Base-by-base conservation (phyloP, 2,797 vertebrate genomes). In the Bradypodion ventrale region DNA sequence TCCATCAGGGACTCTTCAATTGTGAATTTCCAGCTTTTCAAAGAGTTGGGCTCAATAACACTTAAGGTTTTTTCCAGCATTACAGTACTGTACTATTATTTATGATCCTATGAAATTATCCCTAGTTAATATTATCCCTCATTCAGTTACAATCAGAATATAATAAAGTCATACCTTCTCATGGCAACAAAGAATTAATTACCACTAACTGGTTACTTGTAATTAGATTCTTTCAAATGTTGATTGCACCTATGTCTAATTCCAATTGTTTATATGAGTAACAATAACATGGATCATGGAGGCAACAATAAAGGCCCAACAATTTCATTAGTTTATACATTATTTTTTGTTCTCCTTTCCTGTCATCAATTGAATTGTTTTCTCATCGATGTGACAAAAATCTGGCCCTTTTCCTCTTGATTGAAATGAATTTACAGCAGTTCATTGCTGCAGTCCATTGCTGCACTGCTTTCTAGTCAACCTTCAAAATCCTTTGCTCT, bases 361-460 rank as follows among this genome's bases (percentile, higher is more conserved):
- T 32, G 29, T 75, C 65, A 65, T 27, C 59, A 63, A 25, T 9
- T 65, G 8, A 82, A 49, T 49, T 40, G 40, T 27, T 46, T 77
- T 32, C 29, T 59, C 42, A 25, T 25, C 37, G 32, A 19, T 8
- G 35, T 62, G 37, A 76, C 9, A 59, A 68, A 52, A 76, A n/a
- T 15, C 56, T n/a, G 65, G 9, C 19, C 37, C 21, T 68, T 13
- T 69, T 77, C n/a, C 37, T 74, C 23, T 75, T 21, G 59, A n/a
- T 83, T 46, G 56, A 69, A 59, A 60, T 56, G 25, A 37, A 13
- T 10, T 19, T 23, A 44, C 19, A 46, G 1, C 32, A 27, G n/a
- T 74, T 82, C 78, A 70, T 27, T 72, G 46, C 83, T 52, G 72
- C 16, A 56, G n/a, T 74, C 82, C 78, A 70, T 27, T 72, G 46